Base-by-base conservation (phyloP, 2,797 vertebrate species). In the Distichodus sexfasciatus region DNA sequence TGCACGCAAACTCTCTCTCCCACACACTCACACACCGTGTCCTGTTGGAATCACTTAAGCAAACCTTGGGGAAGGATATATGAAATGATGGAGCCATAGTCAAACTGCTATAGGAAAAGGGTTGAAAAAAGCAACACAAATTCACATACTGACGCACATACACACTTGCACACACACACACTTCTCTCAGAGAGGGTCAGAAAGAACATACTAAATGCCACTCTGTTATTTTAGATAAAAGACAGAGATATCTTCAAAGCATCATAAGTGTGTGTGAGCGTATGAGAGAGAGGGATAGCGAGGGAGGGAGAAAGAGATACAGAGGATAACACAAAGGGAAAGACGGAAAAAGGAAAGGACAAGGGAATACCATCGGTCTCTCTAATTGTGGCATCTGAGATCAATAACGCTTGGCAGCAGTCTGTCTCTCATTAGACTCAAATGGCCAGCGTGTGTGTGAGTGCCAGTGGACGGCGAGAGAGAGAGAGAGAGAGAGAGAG, bases 141-240 rank as follows among this genome's bases (percentile, higher is more conserved):
- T n/a, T n/a, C n/a, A n/a, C n/a, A n/a, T n/a, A n/a, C n/a, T n/a
- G n/a, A n/a, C 12, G 51, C 33, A 74, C 60, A 69, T 41, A 51
- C 63, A 82, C 76, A 79, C 76, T 79, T 68, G 81, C 71, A 48
- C 24, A 80, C 77, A 21, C 54, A 38, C 33, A 38, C 31, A 21
- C 55, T 21, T 15, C 36, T 19, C 21, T 7, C 17, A 46, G 17
- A 2, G 10, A 35, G 31, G 28, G 31, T 47, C 35, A 53, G 17
- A 19, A 66, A 53, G 48, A 55, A 38, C 31, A 55, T 28, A 44
- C 11, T 35, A 69, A 69, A 69, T 47, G 43, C 43, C 41, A 59
- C 26, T 38, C 66, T 60, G 48, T 47, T 35, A 36, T 43, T 48
- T 59, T n/a, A 38, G 29, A 72, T 54, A 51, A 60, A 62, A 50